Base-by-base conservation (phyloP, 30 jellyfish, hydroid and myxozoan species). In the Turritopsis rubra region DNA sequence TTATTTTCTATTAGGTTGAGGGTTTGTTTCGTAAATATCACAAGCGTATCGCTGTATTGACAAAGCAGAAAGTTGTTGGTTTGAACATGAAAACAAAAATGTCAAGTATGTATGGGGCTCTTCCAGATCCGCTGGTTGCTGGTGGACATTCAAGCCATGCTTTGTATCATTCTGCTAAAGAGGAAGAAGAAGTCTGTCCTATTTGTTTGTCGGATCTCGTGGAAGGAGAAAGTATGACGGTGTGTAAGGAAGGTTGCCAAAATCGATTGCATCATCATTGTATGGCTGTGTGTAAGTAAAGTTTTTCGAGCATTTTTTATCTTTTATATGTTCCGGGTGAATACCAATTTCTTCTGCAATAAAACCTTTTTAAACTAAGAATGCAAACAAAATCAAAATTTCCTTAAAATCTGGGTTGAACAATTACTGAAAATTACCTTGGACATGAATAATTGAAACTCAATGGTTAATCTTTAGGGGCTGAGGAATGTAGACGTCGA, bases 241-340 rank as follows among this genome's bases (percentile, higher is more conserved):
- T 89, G 65, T 93, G 99, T 52, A 85, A 86, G 16, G 95, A 88
- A 28, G 99, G 99, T 16, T 93, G 99, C 70, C 88, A 89, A 23
- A 93, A 93, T 71, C 87, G 96, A 71, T 85, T 93, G 75, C 99
- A 93, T 81, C 99, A 93, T 66, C 99, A 93, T 70, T 93, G 99
- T 94, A 93, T 93, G 99, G 96, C 99, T 0, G 95, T 93, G 1
- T 93, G 99, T 93, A 88, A 88, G 99, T 88, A n/a, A n/a, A n/a
- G n/a, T n/a, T n/a, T n/a, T n/a, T n/a, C n/a, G n/a, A n/a, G n/a
- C n/a, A n/a, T n/a, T n/a, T n/a, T n/a, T n/a, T n/a, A n/a, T n/a
- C n/a, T n/a, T n/a, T n/a, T n/a, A n/a, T n/a, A n/a, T n/a, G n/a
- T n/a, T n/a, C n/a, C n/a, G n/a, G n/a, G n/a, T n/a, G n/a, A n/a